Conservation (phyloP, 92 coral and sea anemone species). For the Epizoanthus illoricatus region DNA sequence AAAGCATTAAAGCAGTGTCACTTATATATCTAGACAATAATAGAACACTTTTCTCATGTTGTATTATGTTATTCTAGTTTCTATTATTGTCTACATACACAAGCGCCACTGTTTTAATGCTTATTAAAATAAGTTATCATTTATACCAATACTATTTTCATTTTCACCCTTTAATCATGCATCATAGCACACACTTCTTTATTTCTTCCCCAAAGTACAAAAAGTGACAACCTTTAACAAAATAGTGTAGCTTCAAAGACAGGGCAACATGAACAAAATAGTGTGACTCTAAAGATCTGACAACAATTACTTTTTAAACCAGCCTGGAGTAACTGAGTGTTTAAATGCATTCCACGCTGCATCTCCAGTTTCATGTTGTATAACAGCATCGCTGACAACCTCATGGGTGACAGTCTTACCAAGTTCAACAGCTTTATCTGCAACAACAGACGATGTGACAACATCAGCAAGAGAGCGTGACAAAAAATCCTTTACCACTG, state of each 20-base stretch:
- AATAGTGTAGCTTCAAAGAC: background rate
- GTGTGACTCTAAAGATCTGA: background rate
- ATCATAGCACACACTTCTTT: no score
- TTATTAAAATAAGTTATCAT: no score
- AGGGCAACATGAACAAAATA: background rate
- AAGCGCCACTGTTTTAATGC: no score
- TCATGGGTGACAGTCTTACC: constrained; percentile 89
- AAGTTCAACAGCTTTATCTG: constrained; percentile 77
- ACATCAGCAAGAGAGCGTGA: constrained; percentile 86
- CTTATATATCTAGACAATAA: no score
- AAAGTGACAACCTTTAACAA: no score
- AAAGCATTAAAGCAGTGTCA: no score
- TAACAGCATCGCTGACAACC: constrained; percentile 76
- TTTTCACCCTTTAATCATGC: no score
- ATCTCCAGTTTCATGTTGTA: constrained; percentile 93
- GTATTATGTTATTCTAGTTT: no score
- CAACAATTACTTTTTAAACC: constrained; percentile 59
- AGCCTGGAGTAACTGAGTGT: constrained; percentile 82
- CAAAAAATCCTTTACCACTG: constrained; percentile 72
- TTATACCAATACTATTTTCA: no score
- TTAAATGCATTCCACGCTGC: constrained; percentile 87
- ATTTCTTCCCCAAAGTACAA: no score
- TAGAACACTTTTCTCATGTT: no score
- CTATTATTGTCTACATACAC: no score
- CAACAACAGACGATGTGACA: constrained; percentile 79